Evolutionary conservation across 1,140 invertebrate genomes (phyloP).

Genomic region (Antheraea pernyi): DNA sequence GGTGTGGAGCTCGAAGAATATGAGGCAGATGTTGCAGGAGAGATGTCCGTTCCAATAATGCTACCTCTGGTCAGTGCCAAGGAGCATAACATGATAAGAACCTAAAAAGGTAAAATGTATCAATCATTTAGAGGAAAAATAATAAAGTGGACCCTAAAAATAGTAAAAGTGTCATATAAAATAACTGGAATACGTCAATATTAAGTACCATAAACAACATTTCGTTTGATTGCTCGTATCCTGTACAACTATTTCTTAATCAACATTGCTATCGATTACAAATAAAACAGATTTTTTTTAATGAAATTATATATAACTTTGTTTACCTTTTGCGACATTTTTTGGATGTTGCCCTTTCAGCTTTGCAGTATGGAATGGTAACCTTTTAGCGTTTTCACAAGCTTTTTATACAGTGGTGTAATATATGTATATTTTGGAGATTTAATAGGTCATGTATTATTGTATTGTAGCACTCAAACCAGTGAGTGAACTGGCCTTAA

Average conservation of each 20-base stretch:
- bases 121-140: background rate
- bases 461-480: slow-evolving; percentile 31
- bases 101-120: slow-evolving; percentile 23
- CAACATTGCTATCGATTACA: background rate
- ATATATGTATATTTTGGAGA: slow-evolving; percentile 19
- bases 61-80: slow-evolving; percentile 23
- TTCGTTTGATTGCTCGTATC: background rate
- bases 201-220: background rate
- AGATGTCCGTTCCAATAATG: slow-evolving; percentile 15
- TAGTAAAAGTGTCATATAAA: background rate
- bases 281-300: background rate
- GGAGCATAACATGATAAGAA: slow-evolving; percentile 22
- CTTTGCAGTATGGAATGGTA: slow-evolving; percentile 21
- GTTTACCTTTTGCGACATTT: slow-evolving; percentile 17
- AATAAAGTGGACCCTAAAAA: background rate
- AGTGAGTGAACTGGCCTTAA: slow-evolving; percentile 36
- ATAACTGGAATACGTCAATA: background rate
- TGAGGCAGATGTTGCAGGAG: slow-evolving; percentile 15
- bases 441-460: slow-evolving; percentile 32
- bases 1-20: slow-evolving; percentile 21
- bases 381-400: slow-evolving; percentile 10
- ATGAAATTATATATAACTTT: slow-evolving; percentile 20
- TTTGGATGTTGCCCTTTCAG: slow-evolving; percentile 19
- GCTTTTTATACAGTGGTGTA: slow-evolving; percentile 34
- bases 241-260: background rate